A percentile compares a stretch with the other conserved stretches of the same genome.
Conservation (phyloP, 2,113 vertebrate genomes). For the Andinoacara biseriatus region DNA sequence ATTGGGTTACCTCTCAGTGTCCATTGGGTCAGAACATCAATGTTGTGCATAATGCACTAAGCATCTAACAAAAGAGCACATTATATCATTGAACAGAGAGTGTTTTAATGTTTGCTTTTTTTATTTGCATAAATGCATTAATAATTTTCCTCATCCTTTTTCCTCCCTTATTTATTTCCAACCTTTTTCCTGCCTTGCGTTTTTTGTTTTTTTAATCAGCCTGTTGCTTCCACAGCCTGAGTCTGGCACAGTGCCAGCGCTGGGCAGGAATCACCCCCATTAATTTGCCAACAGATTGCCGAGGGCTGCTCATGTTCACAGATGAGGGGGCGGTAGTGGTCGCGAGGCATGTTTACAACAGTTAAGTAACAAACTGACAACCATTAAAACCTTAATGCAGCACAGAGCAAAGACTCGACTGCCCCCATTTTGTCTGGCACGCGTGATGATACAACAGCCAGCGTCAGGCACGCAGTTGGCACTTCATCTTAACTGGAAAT, state of each 20-base stretch:
- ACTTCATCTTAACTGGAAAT: constrained; percentile 67
- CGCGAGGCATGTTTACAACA: constrained; percentile 67
- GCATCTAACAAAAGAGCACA: not conserved
- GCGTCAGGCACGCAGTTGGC: constrained; percentile 47
- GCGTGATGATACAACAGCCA: constrained; percentile 37
- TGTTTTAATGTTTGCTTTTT: not conserved
- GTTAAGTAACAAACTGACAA: constrained; percentile 75
- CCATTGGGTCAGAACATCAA: not conserved
- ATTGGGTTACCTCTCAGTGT: not conserved
- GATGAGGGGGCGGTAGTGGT: constrained; percentile 37
- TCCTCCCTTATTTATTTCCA: not conserved
- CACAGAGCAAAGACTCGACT: constrained; percentile 39
- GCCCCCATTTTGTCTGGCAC: constrained; percentile 65
- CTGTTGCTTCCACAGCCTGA: constrained; percentile 69
- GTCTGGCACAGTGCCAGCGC: constrained; percentile 82
- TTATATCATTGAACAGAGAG: not conserved
- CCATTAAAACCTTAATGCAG: constrained; percentile 78
- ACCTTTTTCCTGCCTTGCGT: not conserved
- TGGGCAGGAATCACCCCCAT: constrained; percentile 75
- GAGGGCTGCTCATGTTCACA: constrained; percentile 74
- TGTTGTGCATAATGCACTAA: not conserved
- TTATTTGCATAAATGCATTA: not conserved
- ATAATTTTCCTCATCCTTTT: not conserved
- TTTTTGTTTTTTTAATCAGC: constrained; percentile 71
- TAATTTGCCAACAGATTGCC: constrained; percentile 82